These are phyloP conservation scores for Pyxicephalus adspersus DNA, from an alignment of 2,113 vertebrate genomes.

Conservation along the genomic window DNA sequence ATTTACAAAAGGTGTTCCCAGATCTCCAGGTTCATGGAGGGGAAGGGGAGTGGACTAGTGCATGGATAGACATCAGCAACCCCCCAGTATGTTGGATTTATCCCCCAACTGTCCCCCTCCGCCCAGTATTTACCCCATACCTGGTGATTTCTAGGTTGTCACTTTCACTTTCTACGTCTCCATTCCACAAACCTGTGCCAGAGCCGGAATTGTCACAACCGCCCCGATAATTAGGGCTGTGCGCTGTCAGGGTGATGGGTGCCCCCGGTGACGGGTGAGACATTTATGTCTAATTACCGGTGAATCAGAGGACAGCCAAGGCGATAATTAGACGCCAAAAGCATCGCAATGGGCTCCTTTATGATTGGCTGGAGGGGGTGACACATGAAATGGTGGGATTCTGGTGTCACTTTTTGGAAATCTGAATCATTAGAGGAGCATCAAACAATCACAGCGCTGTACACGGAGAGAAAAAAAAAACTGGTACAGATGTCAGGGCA, in stretches of 20 bases:
- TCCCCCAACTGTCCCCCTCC: no score
- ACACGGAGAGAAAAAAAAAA: no score
- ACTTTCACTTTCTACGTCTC: constrained; percentile 17
- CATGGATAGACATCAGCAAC: no score
- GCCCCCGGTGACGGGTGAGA: constrained; percentile 8
- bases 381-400: not conserved
- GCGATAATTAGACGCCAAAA: not conserved
- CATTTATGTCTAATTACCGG: constrained; percentile 17
- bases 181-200: not conserved
- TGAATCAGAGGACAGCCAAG: not conserved
- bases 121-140: no score
- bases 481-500: no score
- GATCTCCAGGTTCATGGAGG: no score
- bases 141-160: no score
- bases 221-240: constrained; percentile 40
- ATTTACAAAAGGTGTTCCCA: no score
- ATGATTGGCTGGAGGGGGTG: constrained; percentile 3
- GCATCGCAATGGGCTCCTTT: not conserved
- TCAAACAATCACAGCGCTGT: not conserved
- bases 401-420: not conserved
- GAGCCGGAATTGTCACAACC: constrained; percentile 33
- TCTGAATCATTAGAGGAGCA: not conserved
- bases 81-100: no score
- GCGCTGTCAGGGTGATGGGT: not conserved
- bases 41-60: no score